Percentiles rank a stretch among this genome's conserved stretches.
These are phyloP conservation scores for Orthonychiurus folsomi DNA, from an alignment of 2,888 invertebrate species.

Conservation along the genomic window DNA sequence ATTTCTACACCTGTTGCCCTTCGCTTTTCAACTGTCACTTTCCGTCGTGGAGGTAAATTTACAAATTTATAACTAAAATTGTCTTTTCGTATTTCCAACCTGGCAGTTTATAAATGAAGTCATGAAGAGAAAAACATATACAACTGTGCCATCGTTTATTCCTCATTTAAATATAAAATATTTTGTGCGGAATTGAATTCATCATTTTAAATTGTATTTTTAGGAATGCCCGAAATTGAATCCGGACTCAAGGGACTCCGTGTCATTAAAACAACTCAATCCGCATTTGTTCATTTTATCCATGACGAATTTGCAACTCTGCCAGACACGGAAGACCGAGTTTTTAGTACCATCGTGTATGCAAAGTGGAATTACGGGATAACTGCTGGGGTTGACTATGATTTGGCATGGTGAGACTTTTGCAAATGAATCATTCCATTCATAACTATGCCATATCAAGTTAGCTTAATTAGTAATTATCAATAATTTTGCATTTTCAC, in stretches of 20 bases:
- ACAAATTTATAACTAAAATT: not conserved
- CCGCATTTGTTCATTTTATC: conserved; percentile 68
- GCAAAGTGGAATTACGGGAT: conserved; percentile 65
- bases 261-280: conserved; percentile 70
- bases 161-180: conserved; percentile 14
- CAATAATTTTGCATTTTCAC: conserved; percentile 9
- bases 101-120: no score
- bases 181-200: conserved; percentile 7
- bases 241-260: conserved; percentile 62
- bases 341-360: conserved; percentile 67
- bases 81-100: no score
- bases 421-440: conserved; percentile 3
- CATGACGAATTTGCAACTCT: conserved; percentile 68
- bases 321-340: conserved; percentile 64
- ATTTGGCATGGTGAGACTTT: conserved; percentile 53
- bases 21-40: conserved; percentile 60
- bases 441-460: not conserved
- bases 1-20: conserved; percentile 58
- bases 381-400: conserved; percentile 57
- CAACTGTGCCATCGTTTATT: conserved; percentile 7
- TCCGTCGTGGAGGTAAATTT: conserved; percentile 56
- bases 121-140: no score
- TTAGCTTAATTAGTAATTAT: not conserved
- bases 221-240: conserved; percentile 54
- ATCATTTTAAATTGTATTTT: conserved; percentile 17